Base-by-base conservation (phyloP, 2,113 vertebrate species). In the Heloderma charlesbogerti region DNA sequence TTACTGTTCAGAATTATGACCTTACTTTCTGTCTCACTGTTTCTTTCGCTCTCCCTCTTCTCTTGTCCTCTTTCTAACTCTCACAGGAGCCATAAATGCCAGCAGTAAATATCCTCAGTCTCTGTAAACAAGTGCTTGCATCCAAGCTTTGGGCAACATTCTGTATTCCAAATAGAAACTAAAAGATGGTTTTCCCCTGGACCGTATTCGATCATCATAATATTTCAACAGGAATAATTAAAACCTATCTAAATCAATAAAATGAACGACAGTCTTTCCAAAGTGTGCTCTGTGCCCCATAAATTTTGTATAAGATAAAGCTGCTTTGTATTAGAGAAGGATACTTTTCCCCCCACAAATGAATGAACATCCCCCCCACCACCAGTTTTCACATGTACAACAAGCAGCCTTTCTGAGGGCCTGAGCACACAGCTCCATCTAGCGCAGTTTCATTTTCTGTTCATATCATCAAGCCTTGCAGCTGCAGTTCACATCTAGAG, bases 371-470 rank as follows among this genome's bases (percentile, higher is more conserved):
- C 31, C 45, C 78, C 4, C 27, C 16, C 45, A 27, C 8, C 25
- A 5, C 16, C 22, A 31, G 25, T 88, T 91, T 93, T 87, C 60
- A 1, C 0, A 10, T 0, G 71, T 81, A 90, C 90, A 88, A 90
- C 20, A 75, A 92, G 82, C 86, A 66, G 15, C 80, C 20, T 79
- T 51, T 22, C 27, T 10, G 94, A 43, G 40, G 90, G 87, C 81
- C 96, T 94, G 78, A 95, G 95, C 92, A 90, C 93, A 88, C 86
- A 97, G 96, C 94, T 93, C 97, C 97, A 97, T 94, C 97, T 94
- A 63, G 95, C 96, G 97, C 0, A 0, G 1, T 88, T 82, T 22
- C 6, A 0, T 0, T 18, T 81, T 27, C 60, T 27, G 4, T 27
- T 54, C 51, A 25, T 57, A 40, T 0, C 20, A 54, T 3, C 2